Evolutionary conservation across 2,797 vertebrate species (phyloP).

Genomic region (Pitangus sulphuratus): DNA sequence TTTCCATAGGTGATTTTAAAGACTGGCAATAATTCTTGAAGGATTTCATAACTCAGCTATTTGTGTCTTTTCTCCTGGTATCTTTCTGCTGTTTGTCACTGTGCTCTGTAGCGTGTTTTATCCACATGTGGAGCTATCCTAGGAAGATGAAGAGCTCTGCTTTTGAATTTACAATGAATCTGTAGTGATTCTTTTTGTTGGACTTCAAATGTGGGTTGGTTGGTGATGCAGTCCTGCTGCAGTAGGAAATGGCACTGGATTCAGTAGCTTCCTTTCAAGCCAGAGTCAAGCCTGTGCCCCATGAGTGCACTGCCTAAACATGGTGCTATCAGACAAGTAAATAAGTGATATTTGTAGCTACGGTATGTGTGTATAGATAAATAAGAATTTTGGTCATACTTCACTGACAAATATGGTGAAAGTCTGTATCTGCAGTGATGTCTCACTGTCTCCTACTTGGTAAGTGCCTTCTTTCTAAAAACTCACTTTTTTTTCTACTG

Average conservation of each 20-base stretch:
- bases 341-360: not conserved
- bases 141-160: not conserved
- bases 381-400: not conserved
- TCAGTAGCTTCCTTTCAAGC: not conserved
- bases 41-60: not conserved
- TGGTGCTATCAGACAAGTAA: accelerated
- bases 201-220: accelerated
- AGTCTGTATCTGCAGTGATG: not conserved
- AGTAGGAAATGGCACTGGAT: not conserved
- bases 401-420: accelerated
- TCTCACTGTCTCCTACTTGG: not conserved
- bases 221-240: not conserved
- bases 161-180: not conserved
- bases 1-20: not conserved
- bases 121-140: not conserved
- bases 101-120: not conserved
- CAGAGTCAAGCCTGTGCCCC: not conserved
- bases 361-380: accelerated
- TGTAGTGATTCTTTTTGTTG: not conserved
- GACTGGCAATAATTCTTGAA: not conserved
- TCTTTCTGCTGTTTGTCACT: not conserved
- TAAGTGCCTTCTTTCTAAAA: not conserved
- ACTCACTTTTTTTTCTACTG: accelerated
- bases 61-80: not conserved
- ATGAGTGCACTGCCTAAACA: accelerated